Evolutionary conservation across 2,888 invertebrate genomes (phyloP), one percentile per base, ranked within the genome.

Genomic region (Xestia c-nigrum): DNA sequence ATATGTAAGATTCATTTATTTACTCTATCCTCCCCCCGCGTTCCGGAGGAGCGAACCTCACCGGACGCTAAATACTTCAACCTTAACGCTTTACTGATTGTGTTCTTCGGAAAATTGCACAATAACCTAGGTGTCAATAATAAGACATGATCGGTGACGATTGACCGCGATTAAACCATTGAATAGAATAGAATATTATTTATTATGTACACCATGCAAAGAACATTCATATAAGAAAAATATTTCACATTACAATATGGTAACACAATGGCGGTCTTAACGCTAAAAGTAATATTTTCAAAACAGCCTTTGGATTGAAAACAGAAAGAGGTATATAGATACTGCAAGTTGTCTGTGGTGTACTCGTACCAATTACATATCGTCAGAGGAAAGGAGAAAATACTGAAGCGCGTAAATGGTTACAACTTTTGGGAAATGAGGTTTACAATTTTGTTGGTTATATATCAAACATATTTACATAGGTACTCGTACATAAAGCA

Each of bases 1-100:
- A 95, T 96, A 96, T 94, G 96, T 96, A 96, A 95, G 94, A 90
- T 89, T 94, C 94, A 95, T 94, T 93, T 96, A 96, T 96, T 96
- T 95, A 94, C 96, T 95, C 93, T 96, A 94, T 90, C 93, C 95
- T 94, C 95, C 96, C 96, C 96, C 95, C 96, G 94, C 96, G 91
- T 93, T 93, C 93, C 94, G 93, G 92, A 92, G 93, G 91, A 91
- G 80, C 85, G 89, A 93, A 92, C 94, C 94, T 95, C 93, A 94
- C 93, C 92, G 91, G 90, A 92, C 93, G 96, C 96, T 96, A 96
- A 96, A 95, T 94, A 94, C 93, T 96, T 96, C 96, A 96, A 95
- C 96, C 96, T 96, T 96, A 96, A 91, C 95, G 92, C 92, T 93
- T 93, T 93, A 92, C 93, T 92, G 94, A 94, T 50, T 94, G 92